Evolutionary conservation across 1,140 invertebrate genomes (phyloP).

Genomic region (Drosophila punjabiensis): DNA sequence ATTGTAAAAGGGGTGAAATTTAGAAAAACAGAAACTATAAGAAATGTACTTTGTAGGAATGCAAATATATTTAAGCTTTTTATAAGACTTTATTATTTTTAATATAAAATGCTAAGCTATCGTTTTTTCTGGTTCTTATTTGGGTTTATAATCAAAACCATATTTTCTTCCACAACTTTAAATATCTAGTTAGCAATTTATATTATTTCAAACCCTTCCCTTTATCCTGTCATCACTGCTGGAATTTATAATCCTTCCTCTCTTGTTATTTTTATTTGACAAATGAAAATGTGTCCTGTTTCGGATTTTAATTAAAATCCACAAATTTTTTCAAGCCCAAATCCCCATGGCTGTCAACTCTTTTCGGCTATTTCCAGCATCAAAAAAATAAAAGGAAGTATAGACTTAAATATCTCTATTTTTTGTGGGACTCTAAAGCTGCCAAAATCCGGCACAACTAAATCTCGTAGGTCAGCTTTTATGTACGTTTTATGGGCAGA

Average conservation of each 20-base stretch:
- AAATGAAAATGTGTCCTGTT: neutral
- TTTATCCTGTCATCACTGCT: neutral
- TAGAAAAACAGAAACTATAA: neutral
- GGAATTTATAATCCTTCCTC: neutral
- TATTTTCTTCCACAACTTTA: neutral
- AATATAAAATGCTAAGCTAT: too few relatives aligned
- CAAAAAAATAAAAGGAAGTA: neutral
- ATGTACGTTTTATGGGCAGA: conserved; percentile 32
- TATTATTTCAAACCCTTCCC: neutral
- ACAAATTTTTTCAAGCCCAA: neutral
- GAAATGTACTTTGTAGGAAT: neutral
- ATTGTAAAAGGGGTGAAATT: conserved; percentile 9
- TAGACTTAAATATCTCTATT: conserved; percentile 7
- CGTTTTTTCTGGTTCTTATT: neutral
- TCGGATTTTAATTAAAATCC: conserved; percentile 35
- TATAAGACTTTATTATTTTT: too few relatives aligned
- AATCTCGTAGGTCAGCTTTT: conserved; percentile 37
- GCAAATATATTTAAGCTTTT: too few relatives aligned
- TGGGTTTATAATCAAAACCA: neutral
- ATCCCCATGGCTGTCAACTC: conserved; percentile 11
- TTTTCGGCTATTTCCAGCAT: neutral
- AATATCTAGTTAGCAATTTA: neutral
- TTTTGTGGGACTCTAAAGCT: conserved; percentile 1
- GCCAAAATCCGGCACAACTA: conserved; percentile 6
- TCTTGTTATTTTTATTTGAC: neutral